phyloP scores from a whole-genome alignment of 1,140 invertebrate species.

The Parapsyche elsis region DNA sequence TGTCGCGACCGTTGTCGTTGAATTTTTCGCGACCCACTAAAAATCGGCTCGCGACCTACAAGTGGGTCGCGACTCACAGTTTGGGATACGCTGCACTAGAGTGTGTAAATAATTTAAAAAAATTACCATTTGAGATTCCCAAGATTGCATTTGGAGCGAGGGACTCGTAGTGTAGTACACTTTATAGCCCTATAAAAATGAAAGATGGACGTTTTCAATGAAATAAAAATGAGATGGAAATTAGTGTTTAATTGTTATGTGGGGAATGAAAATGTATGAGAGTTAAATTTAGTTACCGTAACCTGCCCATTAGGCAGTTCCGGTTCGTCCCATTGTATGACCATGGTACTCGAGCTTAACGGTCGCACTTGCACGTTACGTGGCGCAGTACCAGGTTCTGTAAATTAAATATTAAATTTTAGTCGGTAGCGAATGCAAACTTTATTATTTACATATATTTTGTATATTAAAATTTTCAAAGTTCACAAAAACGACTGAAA shows the following conservation, averaged over 20 bases:
- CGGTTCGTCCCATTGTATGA: conserved; percentile 96
- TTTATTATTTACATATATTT: no score
- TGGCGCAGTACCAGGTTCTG: conserved; percentile 95
- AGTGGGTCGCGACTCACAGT: no score
- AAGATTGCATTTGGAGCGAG: conserved; percentile 85
- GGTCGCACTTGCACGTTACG: conserved; percentile 92
- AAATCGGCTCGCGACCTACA: no score
- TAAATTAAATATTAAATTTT: conserved; percentile 22
- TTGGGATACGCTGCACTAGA: neutral
- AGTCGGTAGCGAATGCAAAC: neutral
- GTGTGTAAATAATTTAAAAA: neutral
- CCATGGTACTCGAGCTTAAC: conserved; percentile 93
- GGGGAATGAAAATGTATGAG: neutral
- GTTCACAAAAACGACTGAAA: no score
- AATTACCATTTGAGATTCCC: conserved; percentile 88
- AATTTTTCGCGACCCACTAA: no score
- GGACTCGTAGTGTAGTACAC: conserved; percentile 95
- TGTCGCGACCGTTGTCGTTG: no score
- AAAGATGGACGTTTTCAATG: conserved; percentile 17
- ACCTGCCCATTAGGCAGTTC: conserved; percentile 97
- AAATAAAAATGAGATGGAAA: neutral
- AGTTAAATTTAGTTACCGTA: conserved; percentile 74
- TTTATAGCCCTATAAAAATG: conserved; percentile 88
- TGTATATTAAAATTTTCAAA: no score
- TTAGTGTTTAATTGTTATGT: neutral